Evolutionary conservation across 2,888 invertebrate species (phyloP), one percentile per base, ranked within the genome.

Genomic region (Drosophila borborema): DNA sequence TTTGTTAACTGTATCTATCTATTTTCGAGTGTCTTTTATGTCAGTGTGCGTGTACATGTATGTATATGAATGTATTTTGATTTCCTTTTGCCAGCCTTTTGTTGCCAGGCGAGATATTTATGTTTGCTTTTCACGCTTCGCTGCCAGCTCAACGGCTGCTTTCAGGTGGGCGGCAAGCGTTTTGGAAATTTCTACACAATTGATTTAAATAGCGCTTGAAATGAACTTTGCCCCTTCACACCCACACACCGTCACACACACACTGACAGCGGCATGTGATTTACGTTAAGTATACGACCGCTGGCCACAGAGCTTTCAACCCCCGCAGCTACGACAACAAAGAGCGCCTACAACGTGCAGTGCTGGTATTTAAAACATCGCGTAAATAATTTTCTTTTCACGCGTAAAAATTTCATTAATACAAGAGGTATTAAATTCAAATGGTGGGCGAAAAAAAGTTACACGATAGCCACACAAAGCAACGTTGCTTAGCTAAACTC

Each of bases 111-210:
- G 49, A 76, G 69, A 55, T 81, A 86, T 88, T 88, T 87, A 87
- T 87, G 84, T 84, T 87, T 84, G 88, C 88, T 77, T 82, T 86
- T 86, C 88, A 86, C 83, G 85, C 87, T 85, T 77, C 79, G 68
- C 74, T 74, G 64, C 71, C 70, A 72, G 53, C 66, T 23, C 40
- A 64, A 48, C 63, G 31, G 48, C n/a, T 16, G n/a, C 40, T 61
- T 64, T 63, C 64, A 65, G 59, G 58, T 51, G 68, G 59, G 69
- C 69, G 28, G 49, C 31, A 69, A 83, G 72, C 75, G 60, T 48
- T 81, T 86, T 72, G 45, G 68, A 82, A 82, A 81, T 82, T 84
- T 86, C 84, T 82, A 84, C 84, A 82, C 86, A 86, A 86, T 86
- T 86, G 86, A 86, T 86, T 86, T 81, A 86, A 87, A 87, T 84